Evolutionary conservation across 2,888 invertebrate genomes (phyloP).

Genomic region (Lycophotia porphyrea): DNA sequence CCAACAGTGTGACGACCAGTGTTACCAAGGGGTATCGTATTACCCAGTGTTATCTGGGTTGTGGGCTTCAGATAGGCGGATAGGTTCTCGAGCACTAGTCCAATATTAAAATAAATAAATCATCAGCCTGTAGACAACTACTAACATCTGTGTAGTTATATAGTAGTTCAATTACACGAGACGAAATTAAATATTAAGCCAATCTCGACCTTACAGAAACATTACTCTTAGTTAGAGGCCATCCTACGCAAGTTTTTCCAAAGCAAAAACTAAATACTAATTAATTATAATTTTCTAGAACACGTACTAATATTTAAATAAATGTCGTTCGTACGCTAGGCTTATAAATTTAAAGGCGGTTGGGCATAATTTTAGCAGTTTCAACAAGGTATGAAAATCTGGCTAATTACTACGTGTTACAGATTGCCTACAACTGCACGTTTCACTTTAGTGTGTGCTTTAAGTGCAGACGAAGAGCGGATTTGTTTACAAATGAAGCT

Average conservation of each 20-base stretch:
- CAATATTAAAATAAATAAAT: neutral
- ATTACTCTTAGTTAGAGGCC: neutral
- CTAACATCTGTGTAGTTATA: neutral
- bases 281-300: neutral
- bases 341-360: constrained; percentile 31
- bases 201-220: neutral
- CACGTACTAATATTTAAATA: constrained; percentile 12
- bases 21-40: no score
- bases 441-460: constrained; percentile 65
- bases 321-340: constrained; percentile 22
- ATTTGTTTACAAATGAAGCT: neutral
- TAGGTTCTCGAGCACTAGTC: no score
- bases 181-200: neutral
- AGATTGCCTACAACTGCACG: constrained; percentile 71
- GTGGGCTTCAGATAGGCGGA: no score
- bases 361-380: constrained; percentile 41
- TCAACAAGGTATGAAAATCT: constrained; percentile 69
- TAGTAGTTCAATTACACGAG: neutral
- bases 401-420: constrained; percentile 75
- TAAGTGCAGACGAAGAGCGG: constrained; percentile 29
- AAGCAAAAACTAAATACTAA: constrained; percentile 9
- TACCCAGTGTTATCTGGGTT: no score
- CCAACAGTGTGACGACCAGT: no score
- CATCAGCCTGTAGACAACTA: neutral
- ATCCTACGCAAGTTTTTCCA: neutral